These are phyloP conservation scores for Podargus strigoides DNA, from an alignment of 2,797 vertebrate species.

Conservation along the genomic window DNA sequence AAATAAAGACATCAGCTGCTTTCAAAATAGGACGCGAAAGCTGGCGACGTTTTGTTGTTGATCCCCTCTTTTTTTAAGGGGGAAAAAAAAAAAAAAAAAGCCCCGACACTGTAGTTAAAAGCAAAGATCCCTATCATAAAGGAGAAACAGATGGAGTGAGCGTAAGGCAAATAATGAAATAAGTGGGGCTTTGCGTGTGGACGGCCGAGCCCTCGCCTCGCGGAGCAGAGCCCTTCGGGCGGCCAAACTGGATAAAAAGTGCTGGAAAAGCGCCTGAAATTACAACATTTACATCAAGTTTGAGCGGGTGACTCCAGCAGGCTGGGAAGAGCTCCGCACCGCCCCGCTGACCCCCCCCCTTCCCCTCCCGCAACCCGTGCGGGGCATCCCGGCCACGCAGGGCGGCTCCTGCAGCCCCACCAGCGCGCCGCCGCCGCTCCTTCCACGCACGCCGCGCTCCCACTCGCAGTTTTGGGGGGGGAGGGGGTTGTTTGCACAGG, in stretches of 20 bases:
- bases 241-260: conserved; percentile 20
- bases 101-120: not conserved
- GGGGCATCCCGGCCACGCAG: not conserved
- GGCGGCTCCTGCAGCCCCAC: not conserved
- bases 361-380: too few species aligned
- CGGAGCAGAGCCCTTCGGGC: conserved; percentile 39
- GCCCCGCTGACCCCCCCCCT: not conserved
- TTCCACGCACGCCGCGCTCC: not conserved
- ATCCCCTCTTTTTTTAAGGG: not conserved
- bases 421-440: not conserved
- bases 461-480: not conserved
- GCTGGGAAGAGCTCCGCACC: not conserved
- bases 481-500: not conserved
- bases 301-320: not conserved
- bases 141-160: conserved; percentile 40
- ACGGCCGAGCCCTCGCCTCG: conserved; percentile 36
- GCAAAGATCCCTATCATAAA: conserved; percentile 36
- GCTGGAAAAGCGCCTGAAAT: conserved; percentile 45
- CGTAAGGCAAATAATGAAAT: not conserved
- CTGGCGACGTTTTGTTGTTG: not conserved
- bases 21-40: conserved; percentile 18
- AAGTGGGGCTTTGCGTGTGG: conserved; percentile 24
- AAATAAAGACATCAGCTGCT: conserved; percentile 53
- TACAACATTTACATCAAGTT: conserved; percentile 36
- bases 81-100: not conserved